Evolutionary conservation across 2,888 invertebrate genomes (phyloP).

Genomic region (Hydrotaea cyrtoneurina): DNA sequence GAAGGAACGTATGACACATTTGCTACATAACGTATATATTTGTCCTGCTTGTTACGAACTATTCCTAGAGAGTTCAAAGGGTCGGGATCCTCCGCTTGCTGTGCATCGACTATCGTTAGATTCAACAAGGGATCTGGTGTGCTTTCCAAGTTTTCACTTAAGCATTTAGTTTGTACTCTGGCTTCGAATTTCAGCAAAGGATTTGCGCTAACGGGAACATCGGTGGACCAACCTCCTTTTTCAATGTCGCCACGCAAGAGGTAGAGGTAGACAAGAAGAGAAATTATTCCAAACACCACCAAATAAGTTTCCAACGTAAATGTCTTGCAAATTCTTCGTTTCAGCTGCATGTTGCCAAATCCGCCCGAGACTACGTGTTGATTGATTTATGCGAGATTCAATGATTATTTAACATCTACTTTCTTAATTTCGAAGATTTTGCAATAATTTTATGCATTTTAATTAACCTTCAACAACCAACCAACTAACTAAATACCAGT

Average conservation of each 20-base stretch:
- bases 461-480: constrained; percentile 33
- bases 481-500: not conserved
- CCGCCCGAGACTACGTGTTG: not conserved
- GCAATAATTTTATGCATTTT: constrained; percentile 53
- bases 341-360: constrained; percentile 72
- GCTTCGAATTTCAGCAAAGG: constrained; percentile 67
- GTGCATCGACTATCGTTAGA: constrained; percentile 8
- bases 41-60: constrained; percentile 88
- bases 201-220: constrained; percentile 53
- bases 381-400: not conserved
- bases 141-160: constrained; percentile 48
- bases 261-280: constrained; percentile 71
- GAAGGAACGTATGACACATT: constrained; percentile 84
- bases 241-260: constrained; percentile 70
- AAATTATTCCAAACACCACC: constrained; percentile 70
- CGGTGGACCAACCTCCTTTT: constrained; percentile 71
- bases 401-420: constrained; percentile 40
- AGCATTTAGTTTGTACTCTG: constrained; percentile 71
- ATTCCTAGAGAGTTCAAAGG: constrained; percentile 82
- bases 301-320: constrained; percentile 71
- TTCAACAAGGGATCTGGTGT: not conserved
- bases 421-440: constrained; percentile 31
- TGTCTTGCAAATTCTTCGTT: constrained; percentile 74
- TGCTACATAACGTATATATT: constrained; percentile 88
- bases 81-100: constrained; percentile 43